Percentiles rank a stretch among this genome's conserved stretches.
Evolutionary conservation across 1,140 invertebrate species (phyloP).

Genomic region (Apis dorsata): DNA sequence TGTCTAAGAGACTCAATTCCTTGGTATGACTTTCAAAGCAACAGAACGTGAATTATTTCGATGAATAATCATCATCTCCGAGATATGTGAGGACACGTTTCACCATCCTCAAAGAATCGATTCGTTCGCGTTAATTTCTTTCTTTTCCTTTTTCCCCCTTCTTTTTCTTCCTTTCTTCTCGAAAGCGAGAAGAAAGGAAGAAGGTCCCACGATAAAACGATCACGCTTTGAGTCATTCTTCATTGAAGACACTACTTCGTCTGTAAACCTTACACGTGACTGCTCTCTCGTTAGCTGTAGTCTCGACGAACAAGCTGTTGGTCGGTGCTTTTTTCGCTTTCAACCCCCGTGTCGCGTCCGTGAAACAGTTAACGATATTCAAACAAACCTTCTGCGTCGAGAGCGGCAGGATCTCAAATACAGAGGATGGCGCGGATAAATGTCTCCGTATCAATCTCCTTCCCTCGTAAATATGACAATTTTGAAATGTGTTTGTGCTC

Average conservation of each 20-base stretch:
- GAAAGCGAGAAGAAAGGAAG: not conserved
- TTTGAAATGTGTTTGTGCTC: no score
- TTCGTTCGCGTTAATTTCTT: not conserved
- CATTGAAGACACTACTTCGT: not conserved
- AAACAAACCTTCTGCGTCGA: conserved; percentile 65
- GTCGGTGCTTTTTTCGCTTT: conserved; percentile 42
- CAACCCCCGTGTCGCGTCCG: conserved; percentile 34
- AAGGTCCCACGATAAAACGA: not conserved
- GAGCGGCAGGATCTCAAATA: conserved; percentile 53
- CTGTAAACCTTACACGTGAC: conserved; percentile 11
- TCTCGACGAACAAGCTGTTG: conserved; percentile 31
- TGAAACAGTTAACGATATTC: conserved; percentile 73
- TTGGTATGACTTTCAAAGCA: conserved; percentile 36
- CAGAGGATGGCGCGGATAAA: conserved; percentile 50
- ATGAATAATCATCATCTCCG: conserved; percentile 36
- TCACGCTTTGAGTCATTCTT: conserved; percentile 21
- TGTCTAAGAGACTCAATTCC: conserved; percentile 57
- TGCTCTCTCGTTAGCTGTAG: conserved; percentile 42
- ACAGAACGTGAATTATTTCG: conserved; percentile 29
- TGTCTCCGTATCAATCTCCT: conserved; percentile 27
- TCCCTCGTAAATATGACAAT: not conserved
- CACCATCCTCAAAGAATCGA: not conserved
- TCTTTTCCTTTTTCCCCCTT: not conserved
- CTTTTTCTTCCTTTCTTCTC: not conserved
- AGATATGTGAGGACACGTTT: not conserved